Conservation (phyloP, 92 coral and sea anemone genomes). For the Zoanthus solanderi region DNA sequence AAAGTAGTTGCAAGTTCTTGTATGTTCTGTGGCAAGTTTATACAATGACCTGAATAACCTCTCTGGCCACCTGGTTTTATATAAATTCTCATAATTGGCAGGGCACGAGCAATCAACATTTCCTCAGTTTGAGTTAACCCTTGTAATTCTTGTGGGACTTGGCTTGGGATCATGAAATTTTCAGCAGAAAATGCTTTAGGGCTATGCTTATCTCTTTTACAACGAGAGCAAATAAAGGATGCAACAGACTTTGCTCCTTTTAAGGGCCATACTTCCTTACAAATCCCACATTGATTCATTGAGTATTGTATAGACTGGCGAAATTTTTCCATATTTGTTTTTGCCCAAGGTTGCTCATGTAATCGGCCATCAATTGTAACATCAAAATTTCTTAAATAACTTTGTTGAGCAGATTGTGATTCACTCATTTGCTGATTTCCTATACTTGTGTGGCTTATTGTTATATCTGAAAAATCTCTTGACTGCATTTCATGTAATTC, state of each 20-base stretch:
- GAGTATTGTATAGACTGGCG: slow-evolving; percentile 42
- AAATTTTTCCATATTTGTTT: slow-evolving; percentile 25
- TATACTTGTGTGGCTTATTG: slow-evolving; percentile 20
- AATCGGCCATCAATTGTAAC: slow-evolving; percentile 40
- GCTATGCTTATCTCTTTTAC: slow-evolving; percentile 64
- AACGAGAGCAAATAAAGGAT: slow-evolving; percentile 55
- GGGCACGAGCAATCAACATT: slow-evolving; percentile 2
- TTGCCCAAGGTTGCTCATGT: slow-evolving; percentile 42
- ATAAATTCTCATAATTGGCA: not conserved
- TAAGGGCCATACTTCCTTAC: slow-evolving; percentile 69
- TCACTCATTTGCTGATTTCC: slow-evolving; percentile 29
- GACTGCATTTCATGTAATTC: slow-evolving; percentile 14
- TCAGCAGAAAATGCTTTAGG: slow-evolving; percentile 66
- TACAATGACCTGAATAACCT: not conserved
- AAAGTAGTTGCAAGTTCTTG: slow-evolving; percentile 17
- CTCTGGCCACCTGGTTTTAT: slow-evolving; percentile 13
- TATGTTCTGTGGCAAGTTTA: slow-evolving; percentile 14
- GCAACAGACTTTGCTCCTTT: slow-evolving; percentile 56
- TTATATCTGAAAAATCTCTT: slow-evolving; percentile 23
- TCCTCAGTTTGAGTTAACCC: slow-evolving; percentile 28
- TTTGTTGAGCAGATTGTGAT: slow-evolving; percentile 33
- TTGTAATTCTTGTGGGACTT: slow-evolving; percentile 23
- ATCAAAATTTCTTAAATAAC: slow-evolving; percentile 23
- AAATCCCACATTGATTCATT: slow-evolving; percentile 44
- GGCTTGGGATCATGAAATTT: slow-evolving; percentile 60